Conservation (phyloP, 2,113 vertebrate genomes). For the Halichoeres trimaculatus region DNA sequence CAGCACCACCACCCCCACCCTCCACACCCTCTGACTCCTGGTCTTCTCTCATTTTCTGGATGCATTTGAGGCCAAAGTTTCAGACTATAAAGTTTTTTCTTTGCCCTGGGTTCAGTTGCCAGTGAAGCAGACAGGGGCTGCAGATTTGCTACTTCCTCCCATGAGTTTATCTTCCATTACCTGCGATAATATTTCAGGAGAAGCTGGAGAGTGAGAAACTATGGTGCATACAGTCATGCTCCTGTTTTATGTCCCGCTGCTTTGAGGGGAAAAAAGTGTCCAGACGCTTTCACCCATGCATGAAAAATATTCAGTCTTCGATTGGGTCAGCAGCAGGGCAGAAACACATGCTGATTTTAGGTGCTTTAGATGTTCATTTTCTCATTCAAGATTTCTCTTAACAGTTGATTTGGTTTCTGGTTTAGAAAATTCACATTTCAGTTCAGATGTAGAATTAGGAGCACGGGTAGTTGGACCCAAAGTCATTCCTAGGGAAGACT, state of each 20-base stretch:
- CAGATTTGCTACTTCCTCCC: constrained; percentile 77
- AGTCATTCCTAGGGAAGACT: neutral
- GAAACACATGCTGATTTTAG: neutral
- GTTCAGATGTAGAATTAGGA: too few species aligned
- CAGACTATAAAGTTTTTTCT: constrained; percentile 27
- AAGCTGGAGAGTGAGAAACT: constrained; percentile 39
- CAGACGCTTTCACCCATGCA: constrained; percentile 57
- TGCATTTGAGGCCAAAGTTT: constrained; percentile 55
- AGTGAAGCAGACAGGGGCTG: constrained; percentile 59
- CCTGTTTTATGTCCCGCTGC: constrained; percentile 43
- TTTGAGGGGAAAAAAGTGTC: constrained; percentile 37
- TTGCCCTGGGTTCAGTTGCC: constrained; percentile 48
- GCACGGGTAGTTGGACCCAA: neutral
- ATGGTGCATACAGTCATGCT: constrained; percentile 15
- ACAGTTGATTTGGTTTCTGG: too few species aligned
- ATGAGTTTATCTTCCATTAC: constrained; percentile 59
- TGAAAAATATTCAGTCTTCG: constrained; percentile 44
- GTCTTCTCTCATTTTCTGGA: constrained; percentile 65
- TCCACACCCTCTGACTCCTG: constrained; percentile 50
- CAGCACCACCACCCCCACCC: constrained; percentile 11
- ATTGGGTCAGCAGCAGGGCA: neutral
- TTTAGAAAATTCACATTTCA: too few species aligned
- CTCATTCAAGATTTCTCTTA: neutral
- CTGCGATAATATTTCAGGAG: constrained; percentile 45
- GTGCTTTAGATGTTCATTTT: constrained; percentile 4